A percentile compares a stretch with the other conserved stretches of the same genome.
These are phyloP conservation scores for Crambe crambe DNA, from an alignment of 37 sponge, comb jelly and placozoan genomes.

Conservation along the genomic window DNA sequence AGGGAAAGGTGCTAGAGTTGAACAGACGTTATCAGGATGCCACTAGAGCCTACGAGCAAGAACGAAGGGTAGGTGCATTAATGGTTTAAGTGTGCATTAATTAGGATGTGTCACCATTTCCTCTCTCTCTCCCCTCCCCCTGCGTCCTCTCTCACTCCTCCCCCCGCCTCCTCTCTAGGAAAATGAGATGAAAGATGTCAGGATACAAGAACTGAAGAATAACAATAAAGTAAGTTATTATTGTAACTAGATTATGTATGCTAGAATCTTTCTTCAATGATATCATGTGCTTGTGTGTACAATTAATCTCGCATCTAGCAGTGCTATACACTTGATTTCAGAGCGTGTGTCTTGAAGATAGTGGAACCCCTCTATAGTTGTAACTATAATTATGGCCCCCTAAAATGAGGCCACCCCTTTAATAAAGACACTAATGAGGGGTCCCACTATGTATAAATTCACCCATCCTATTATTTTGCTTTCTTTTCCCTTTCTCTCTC, in stretches of 20 bases:
- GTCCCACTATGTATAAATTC: too few relatives aligned
- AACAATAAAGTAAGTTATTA: constrained; percentile 10
- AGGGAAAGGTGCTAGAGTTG: constrained; percentile 46
- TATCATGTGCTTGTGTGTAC: neutral
- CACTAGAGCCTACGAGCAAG: constrained; percentile 79
- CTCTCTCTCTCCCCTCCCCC: neutral
- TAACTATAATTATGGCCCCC: too few relatives aligned
- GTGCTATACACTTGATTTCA: too few relatives aligned
- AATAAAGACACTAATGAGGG: too few relatives aligned
- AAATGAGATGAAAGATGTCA: constrained; percentile 25
- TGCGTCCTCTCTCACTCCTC: neutral
- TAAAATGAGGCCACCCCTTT: too few relatives aligned
- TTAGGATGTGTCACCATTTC: neutral
- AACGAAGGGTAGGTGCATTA: constrained; percentile 62
- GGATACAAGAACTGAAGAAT: constrained; percentile 31
- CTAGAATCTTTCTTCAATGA: neutral
- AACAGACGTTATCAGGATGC: constrained; percentile 60
- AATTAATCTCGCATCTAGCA: too few relatives aligned
- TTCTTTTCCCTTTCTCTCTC: too few relatives aligned
- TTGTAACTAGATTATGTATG: neutral
- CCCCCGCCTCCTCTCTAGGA: constrained; percentile 15
- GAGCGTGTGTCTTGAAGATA: too few relatives aligned
- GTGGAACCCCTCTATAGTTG: too few relatives aligned
- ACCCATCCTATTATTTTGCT: too few relatives aligned
- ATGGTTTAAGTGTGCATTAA: neutral